These are phyloP conservation scores for Oncorhynchus mykiss DNA, from an alignment of 2,113 vertebrate species.

Conservation along the genomic window DNA sequence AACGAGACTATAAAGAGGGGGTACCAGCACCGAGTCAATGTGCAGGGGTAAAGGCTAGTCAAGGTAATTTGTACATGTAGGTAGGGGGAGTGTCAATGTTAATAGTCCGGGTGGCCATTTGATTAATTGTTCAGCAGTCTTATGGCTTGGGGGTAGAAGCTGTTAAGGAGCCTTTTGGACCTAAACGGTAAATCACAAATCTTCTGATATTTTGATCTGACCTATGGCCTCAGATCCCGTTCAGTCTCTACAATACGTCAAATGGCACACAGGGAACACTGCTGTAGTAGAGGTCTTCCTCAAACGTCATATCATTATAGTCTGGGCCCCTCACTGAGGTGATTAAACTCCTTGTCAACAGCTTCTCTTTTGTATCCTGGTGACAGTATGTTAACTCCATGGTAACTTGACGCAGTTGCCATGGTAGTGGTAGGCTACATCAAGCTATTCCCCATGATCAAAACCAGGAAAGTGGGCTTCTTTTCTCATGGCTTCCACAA, in stretches of 20 bases:
- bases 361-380: neutral
- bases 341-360: conserved; percentile 10
- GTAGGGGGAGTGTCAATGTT: too few species aligned
- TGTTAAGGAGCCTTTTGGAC: too few species aligned
- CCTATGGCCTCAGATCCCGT: neutral
- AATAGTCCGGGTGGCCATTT: too few species aligned
- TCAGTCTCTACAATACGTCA: neutral
- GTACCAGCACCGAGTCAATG: too few species aligned
- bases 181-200: too few species aligned
- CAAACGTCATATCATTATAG: neutral
- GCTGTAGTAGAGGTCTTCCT: neutral
- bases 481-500: conserved; percentile 41
- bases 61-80: too few species aligned
- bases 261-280: neutral
- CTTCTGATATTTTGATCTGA: too few species aligned
- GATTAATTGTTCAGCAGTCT: too few species aligned
- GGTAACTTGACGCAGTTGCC: neutral
- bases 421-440: neutral
- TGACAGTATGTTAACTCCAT: conserved; percentile 3
- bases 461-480: neutral
- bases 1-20: too few species aligned
- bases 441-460: neutral
- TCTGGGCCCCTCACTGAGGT: neutral
- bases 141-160: too few species aligned
- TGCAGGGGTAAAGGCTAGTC: too few species aligned